These are phyloP conservation scores for Morpho deidamia DNA, from an alignment of 2,888 invertebrate species.

Conservation along the genomic window DNA sequence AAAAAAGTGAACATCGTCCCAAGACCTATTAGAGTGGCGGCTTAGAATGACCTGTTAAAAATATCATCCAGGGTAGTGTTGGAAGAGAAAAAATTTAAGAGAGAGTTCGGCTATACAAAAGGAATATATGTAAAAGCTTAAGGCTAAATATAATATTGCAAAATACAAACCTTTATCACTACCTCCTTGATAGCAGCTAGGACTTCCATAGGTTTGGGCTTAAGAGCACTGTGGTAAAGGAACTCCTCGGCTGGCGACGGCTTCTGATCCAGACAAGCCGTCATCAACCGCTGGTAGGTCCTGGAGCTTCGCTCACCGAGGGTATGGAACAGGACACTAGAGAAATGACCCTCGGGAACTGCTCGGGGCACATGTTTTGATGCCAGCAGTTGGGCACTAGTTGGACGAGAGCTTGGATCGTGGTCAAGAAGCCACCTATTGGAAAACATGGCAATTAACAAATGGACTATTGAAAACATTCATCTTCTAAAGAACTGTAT, in stretches of 20 bases:
- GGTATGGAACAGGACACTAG: conserved; percentile 89
- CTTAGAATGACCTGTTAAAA: too few species aligned
- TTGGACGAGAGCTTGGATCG: conserved; percentile 89
- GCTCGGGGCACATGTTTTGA: conserved; percentile 92
- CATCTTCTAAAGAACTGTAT: too few species aligned
- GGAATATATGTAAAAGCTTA: too few species aligned
- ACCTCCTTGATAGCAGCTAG: conserved; percentile 42
- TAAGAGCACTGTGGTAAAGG: conserved; percentile 82
- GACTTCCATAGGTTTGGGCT: conserved; percentile 34
- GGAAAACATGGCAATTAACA: too few species aligned
- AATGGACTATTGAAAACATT: too few species aligned
- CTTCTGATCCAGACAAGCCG: conserved; percentile 67
- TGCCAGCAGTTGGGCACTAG: conserved; percentile 89
- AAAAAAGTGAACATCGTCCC: too few species aligned
- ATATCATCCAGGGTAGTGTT: too few species aligned
- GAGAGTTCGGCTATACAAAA: too few species aligned
- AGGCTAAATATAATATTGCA: background rate
- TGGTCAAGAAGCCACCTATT: conserved; percentile 90
- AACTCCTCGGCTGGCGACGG: conserved; percentile 84
- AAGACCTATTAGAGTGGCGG: too few species aligned
- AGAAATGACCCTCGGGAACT: conserved; percentile 90
- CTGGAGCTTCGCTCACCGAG: conserved; percentile 83
- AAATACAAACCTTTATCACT: conserved; percentile 42
- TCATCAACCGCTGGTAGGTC: conserved; percentile 48
- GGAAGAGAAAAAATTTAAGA: too few species aligned